A percentile compares a stretch with the other conserved stretches of the same genome.
phyloP scores from a whole-genome alignment of 2,888 invertebrate genomes.

The Andrena fulva region DNA sequence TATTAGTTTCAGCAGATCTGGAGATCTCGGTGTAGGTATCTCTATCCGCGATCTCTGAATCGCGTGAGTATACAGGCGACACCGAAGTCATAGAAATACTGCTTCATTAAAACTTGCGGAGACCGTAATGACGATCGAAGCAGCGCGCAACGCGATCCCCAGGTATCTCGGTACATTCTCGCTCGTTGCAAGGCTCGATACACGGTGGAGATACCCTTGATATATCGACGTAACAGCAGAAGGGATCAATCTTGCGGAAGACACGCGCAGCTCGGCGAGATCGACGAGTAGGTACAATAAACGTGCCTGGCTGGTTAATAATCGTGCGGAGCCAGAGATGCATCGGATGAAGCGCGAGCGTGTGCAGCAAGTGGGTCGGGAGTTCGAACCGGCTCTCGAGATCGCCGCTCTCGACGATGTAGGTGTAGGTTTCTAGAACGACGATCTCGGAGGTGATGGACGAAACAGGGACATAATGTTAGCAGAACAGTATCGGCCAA shows the following conservation, averaged over 20 bases:
- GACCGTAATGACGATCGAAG: no score
- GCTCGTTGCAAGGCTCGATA: background rate
- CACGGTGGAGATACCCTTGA: background rate
- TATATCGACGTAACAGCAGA: background rate
- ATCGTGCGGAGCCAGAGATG: slow-evolving; percentile 25
- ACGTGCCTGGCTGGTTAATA: slow-evolving; percentile 23
- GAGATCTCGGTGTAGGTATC: no score
- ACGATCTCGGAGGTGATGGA: slow-evolving; percentile 18
- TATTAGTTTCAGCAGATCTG: background rate
- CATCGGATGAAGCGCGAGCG: slow-evolving; percentile 58
- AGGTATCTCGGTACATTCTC: no score
- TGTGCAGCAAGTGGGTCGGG: slow-evolving; percentile 71
- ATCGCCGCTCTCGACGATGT: slow-evolving; percentile 65
- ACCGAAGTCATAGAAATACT: no score
- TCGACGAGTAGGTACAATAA: slow-evolving; percentile 10
- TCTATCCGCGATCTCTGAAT: no score
- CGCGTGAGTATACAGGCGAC: no score
- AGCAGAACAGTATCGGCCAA: background rate
- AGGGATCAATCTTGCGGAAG: background rate
- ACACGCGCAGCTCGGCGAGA: background rate
- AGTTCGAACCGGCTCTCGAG: slow-evolving; percentile 68
- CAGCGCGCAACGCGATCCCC: no score
- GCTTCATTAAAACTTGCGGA: no score
- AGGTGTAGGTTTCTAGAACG: slow-evolving; percentile 74
- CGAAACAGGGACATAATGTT: slow-evolving; percentile 47